Conservation (phyloP, 2,113 vertebrate species). For the Noturus placidus region DNA sequence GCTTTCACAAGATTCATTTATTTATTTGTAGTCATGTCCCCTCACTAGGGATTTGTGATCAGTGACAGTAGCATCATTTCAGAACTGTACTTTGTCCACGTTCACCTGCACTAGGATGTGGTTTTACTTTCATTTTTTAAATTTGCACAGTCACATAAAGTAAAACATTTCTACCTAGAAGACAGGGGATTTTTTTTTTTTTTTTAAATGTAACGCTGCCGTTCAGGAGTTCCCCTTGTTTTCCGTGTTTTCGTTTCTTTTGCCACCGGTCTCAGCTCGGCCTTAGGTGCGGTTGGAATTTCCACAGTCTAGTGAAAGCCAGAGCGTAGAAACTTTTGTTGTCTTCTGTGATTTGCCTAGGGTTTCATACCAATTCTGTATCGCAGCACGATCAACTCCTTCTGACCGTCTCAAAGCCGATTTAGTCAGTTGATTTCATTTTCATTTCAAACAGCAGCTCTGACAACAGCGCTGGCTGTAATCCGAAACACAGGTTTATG, state of each 20-base stretch:
- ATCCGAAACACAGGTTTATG: not conserved
- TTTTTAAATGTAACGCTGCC: not conserved
- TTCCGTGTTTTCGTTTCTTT: not conserved
- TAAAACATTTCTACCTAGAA: not conserved
- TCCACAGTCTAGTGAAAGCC: not conserved
- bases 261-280: not conserved
- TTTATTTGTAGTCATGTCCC: not conserved
- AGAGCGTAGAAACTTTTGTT: not conserved
- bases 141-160: not conserved
- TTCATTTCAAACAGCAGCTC: too few relatives aligned
- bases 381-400: not conserved
- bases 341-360: not conserved
- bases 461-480: not conserved
- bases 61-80: not conserved
- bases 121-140: not conserved
- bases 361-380: not conserved
- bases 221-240: slow-evolving; percentile 24
- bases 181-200: too few relatives aligned
- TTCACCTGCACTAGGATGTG: too few relatives aligned
- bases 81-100: not conserved
- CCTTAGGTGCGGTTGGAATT: slow-evolving; percentile 3
- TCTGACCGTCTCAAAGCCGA: not conserved
- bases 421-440: not conserved
- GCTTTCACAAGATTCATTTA: not conserved
- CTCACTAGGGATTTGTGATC: not conserved